A percentile compares a stretch with the other conserved stretches of the same genome.
Evolutionary conservation across 2,113 vertebrate species (phyloP).

Genomic region (Strigops habroptila): DNA sequence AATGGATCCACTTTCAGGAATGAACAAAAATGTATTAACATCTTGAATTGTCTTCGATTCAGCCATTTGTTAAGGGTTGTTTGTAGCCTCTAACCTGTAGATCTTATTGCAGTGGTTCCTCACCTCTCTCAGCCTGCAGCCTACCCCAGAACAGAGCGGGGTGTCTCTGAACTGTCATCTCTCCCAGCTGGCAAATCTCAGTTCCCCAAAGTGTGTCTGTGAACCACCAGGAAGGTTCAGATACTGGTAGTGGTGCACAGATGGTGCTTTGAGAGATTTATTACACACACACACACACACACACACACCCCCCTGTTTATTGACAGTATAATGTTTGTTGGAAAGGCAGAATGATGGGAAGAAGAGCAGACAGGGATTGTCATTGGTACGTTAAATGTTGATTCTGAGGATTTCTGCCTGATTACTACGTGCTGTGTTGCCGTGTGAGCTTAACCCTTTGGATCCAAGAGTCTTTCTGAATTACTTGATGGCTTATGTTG

Average conservation of each 20-base stretch:
- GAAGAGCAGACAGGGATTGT: conserved; percentile 33
- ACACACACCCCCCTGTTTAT: not conserved
- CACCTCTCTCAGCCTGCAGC: not conserved
- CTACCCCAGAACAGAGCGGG: not conserved
- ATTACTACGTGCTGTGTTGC: conserved; percentile 7
- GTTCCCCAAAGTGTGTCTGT: not conserved
- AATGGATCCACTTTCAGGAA: not conserved
- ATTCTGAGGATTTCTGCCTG: conserved; percentile 16
- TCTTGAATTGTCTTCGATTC: not conserved
- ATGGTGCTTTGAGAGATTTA: not conserved
- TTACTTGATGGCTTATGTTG: not conserved
- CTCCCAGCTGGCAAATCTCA: not conserved
- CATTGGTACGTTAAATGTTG: not conserved
- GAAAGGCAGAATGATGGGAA: not conserved
- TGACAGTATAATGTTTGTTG: not conserved
- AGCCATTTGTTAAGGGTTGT: not conserved
- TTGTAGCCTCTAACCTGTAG: not conserved
- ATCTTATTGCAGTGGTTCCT: not conserved
- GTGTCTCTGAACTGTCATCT: not conserved
- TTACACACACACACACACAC: no score
- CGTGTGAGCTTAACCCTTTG: conserved; percentile 17
- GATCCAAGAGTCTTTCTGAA: not conserved
- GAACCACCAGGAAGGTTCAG: not conserved
- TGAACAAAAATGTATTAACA: not conserved
- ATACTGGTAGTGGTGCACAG: not conserved